Base-by-base conservation (phyloP, 2,888 invertebrate species). In the Dinocampus coccinellae region DNA sequence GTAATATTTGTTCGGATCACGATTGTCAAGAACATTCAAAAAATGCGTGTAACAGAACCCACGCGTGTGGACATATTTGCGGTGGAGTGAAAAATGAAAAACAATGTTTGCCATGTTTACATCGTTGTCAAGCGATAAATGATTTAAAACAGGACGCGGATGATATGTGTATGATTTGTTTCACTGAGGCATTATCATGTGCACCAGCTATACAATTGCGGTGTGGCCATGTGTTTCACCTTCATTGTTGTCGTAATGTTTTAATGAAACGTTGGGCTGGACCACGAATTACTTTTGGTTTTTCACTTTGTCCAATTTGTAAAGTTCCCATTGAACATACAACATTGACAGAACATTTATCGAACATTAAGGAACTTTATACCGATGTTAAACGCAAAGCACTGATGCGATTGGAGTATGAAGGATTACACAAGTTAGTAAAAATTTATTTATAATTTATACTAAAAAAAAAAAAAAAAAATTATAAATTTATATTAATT, bases 121-220 rank as follows among this genome's bases (percentile, higher is more conserved):
- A 94, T 81, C 94, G 97, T 2, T 98, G 98, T 84, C 89, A 89
- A 16, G 83, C 88, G 0, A 87, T 87, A 10, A 78, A 81, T 55
- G 85, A 80, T 69, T 89, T 98, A 64, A 93, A 96, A 16, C 99
- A 99, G 88, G 99, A 99, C 87, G 97, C 97, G 0, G 99, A 99
- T 83, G 99, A 99, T 86, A 97, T 99, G 97, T 99, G 99, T 88
- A 98, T 99, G 96, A 97, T 99, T 80, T 99, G 99, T 88, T 99
- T 99, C 88, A 97, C 97, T 0, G 99, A 99, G 87, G 97, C 98
- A 0, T 89, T 99, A 53, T 95, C 97, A 34, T 97, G 96, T 77
- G 98, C 98, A 0, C 99, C 99, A 10, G 95, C 98, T 2, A 92
- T 98, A 83, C 89, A 96, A 93, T 88, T 98, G 67, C 91, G 92